phyloP scores from a whole-genome alignment of 1,140 invertebrate genomes.

The Orchestia grillus region DNA sequence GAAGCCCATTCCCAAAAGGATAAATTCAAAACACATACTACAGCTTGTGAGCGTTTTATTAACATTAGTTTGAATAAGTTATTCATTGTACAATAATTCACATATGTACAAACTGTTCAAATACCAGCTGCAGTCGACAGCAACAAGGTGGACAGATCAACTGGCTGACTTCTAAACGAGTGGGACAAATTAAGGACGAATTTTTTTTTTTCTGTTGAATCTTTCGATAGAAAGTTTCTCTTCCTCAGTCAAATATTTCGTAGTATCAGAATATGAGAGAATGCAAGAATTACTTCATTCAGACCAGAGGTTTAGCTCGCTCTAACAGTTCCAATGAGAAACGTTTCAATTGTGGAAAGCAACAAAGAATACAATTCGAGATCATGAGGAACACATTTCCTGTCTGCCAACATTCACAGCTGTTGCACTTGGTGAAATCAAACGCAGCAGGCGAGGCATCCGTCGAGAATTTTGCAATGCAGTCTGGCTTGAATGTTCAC shows the following conservation, averaged over 20 bases:
- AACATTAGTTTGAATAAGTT: conserved; percentile 53
- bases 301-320: no score
- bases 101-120: conserved; percentile 22
- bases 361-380: no score
- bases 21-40: not conserved
- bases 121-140: not conserved
- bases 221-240: no score
- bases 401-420: not conserved
- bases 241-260: no score
- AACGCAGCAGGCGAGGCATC: not conserved
- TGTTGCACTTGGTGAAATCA: not conserved
- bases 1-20: not conserved
- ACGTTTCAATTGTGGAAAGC: not conserved
- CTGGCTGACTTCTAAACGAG: not conserved
- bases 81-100: conserved; percentile 47
- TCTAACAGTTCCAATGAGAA: no score
- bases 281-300: no score
- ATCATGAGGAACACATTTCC: not conserved
- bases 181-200: not conserved
- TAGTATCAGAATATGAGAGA: no score
- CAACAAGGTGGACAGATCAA: not conserved
- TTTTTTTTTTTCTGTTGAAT: not conserved
- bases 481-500: not conserved
- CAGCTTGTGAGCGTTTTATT: conserved; percentile 33
- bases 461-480: not conserved